Percentiles rank a stretch among this genome's conserved stretches.
These are phyloP conservation scores for Aleiodes leptofemur DNA, from an alignment of 2,888 invertebrate species.

Conservation along the genomic window DNA sequence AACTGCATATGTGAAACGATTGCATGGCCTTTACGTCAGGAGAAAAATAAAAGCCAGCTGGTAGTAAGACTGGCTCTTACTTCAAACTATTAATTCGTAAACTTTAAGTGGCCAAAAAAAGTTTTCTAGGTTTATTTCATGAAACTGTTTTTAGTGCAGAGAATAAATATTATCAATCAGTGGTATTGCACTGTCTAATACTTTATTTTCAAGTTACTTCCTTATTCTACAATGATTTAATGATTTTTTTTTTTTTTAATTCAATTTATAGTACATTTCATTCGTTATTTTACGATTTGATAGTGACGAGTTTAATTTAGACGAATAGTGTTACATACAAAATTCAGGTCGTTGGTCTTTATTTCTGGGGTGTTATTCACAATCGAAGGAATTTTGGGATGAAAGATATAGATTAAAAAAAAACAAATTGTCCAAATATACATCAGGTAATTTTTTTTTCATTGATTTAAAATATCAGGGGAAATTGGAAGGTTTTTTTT, in stretches of 20 bases:
- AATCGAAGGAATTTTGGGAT: background rate
- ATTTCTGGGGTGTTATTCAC: slow-evolving; percentile 13
- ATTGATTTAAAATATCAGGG: no score
- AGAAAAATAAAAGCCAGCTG: no score
- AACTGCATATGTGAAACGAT: no score
- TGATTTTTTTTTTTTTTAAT: background rate
- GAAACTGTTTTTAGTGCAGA: background rate
- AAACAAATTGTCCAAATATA: slow-evolving; percentile 16
- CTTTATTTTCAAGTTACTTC: background rate
- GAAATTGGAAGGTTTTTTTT: no score
- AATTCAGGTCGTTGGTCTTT: slow-evolving; percentile 9
- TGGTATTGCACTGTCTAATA: background rate
- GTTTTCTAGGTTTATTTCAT: no score
- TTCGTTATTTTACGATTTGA: slow-evolving; percentile 15
- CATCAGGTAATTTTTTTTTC: slow-evolving; percentile 1
- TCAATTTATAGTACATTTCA: slow-evolving; percentile 1
- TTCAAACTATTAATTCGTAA: no score
- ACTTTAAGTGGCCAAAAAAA: no score
- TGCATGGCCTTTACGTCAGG: no score
- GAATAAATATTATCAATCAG: background rate
- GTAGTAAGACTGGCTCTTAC: no score
- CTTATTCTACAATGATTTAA: background rate
- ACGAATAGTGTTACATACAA: background rate
- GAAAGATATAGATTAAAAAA: background rate
- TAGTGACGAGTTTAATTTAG: background rate